A percentile compares a stretch with the other conserved stretches of the same genome.
Evolutionary conservation across 1,140 invertebrate genomes (phyloP).

Genomic region (Oscheius sp.): DNA sequence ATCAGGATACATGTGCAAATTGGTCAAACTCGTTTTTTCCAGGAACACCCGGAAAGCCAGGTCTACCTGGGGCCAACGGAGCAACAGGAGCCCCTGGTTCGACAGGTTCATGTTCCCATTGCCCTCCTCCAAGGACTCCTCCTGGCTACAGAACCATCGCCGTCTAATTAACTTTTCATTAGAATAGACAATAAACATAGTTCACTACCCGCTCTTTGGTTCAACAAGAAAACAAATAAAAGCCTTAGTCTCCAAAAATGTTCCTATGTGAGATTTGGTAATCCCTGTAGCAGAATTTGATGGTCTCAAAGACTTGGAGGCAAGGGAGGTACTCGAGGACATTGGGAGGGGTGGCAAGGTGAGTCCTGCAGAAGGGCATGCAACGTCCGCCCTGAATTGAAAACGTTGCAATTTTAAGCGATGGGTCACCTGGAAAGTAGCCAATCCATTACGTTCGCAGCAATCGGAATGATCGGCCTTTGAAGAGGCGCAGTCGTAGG

Average conservation of each 20-base stretch:
- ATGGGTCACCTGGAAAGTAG: not conserved
- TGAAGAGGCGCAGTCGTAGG: conserved; percentile 38
- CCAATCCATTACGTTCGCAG: conserved; percentile 28
- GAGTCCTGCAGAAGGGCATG: conserved; percentile 37
- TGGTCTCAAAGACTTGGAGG: conserved; percentile 37
- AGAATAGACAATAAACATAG: no score
- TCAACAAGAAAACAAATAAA: not conserved
- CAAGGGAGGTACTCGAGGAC: conserved; percentile 36
- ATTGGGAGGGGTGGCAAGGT: conserved; percentile 34
- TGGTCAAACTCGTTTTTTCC: no score
- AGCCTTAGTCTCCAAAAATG: conserved; percentile 36
- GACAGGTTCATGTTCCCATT: not conserved
- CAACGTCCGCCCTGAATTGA: conserved; percentile 32
- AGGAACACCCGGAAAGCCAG: conserved; percentile 11
- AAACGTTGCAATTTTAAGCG: not conserved
- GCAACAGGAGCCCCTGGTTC: not conserved
- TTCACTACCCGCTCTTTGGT: no score
- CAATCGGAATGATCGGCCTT: conserved; percentile 36
- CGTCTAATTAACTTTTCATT: not conserved
- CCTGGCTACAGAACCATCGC: not conserved
- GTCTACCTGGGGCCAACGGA: not conserved
- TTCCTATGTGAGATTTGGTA: conserved; percentile 33
- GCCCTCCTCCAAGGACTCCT: not conserved
- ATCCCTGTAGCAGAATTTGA: conserved; percentile 38
- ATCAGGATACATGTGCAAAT: no score